Evolutionary conservation across 2,888 invertebrate genomes (phyloP), one percentile per base, ranked within the genome.

Genomic region (Hemistola chrysoprasaria): DNA sequence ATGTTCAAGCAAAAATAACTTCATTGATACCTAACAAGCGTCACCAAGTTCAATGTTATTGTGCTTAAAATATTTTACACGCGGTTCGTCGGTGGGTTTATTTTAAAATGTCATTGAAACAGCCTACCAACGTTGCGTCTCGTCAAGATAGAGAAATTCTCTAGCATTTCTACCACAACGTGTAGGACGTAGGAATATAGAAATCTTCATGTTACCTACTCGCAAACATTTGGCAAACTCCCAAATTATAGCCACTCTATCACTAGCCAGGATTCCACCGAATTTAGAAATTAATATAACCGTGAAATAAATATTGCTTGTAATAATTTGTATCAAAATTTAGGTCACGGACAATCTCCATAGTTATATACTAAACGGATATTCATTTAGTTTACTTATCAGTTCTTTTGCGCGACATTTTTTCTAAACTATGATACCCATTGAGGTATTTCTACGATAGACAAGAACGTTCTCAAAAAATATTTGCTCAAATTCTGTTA

Each of bases 21-120:
- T 62, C 61, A 65, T 65, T 65, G 59, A 63, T 44, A 11, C 29
- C 33, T 11, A 38, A 16, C 56, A n/a, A 54, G 36, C 58, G 43
- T 56, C 55, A 40, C 59, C 71, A 72, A 76, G 76, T 75, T 76
- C 76, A 77, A 71, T 75, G 73, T 57, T 63, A 61, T 60, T 49
- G 53, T 60, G 70, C 69, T 71, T 69, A 63, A 69, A 73, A 72
- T 71, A 71, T 57, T 65, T 68, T 63, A 66, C 63, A 50, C 63
- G 53, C 58, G 47, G 48, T 23, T 38, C 29, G 38, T 35, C 33
- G 28, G 54, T 53, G 45, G 50, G 62, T 59, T 57, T 58, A 64
- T 54, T 57, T 56, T 47, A 35, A 54, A 55, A 46, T 60, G 60
- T 57, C 65, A 69, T 65, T 70, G 62, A 67, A 61, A 57, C 59